Percentiles rank a stretch among this genome's conserved stretches.
Evolutionary conservation across 2,113 vertebrate species (phyloP).

Genomic region (Campylomormyrus numenius): DNA sequence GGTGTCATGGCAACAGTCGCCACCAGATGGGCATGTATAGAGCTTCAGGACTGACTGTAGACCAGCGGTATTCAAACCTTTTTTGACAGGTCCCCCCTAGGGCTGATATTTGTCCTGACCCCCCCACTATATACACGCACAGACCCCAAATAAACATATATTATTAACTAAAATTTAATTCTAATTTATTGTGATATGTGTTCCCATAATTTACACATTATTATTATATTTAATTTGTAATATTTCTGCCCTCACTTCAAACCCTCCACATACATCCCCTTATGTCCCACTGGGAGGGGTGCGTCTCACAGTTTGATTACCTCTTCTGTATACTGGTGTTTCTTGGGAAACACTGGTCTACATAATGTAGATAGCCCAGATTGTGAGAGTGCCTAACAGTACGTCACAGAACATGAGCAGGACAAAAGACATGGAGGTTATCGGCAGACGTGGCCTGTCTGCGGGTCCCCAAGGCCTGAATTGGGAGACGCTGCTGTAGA

Average conservation of each 20-base stretch:
- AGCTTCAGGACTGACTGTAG: neutral
- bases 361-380: neutral
- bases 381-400: slow-evolving; percentile 42
- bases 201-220: too few species aligned
- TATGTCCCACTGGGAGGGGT: neutral
- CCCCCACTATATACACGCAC: too few species aligned
- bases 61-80: neutral
- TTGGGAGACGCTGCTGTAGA: neutral
- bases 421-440: slow-evolving; percentile 34
- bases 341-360: too few species aligned
- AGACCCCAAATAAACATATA: too few species aligned
- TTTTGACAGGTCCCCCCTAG: neutral
- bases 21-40: neutral
- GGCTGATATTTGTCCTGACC: neutral
- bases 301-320: too few species aligned
- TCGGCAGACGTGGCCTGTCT: neutral
- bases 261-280: too few species aligned
- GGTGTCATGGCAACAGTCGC: neutral
- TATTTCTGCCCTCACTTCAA: too few species aligned
- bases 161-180: too few species aligned
- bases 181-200: too few species aligned
- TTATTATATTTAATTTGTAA: too few species aligned
- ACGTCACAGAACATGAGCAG: slow-evolving; percentile 43
- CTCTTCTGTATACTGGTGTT: too few species aligned
- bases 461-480: neutral